Evolutionary conservation across 2,797 vertebrate genomes (phyloP).

Genomic region (Pseudochirops corinnae): DNA sequence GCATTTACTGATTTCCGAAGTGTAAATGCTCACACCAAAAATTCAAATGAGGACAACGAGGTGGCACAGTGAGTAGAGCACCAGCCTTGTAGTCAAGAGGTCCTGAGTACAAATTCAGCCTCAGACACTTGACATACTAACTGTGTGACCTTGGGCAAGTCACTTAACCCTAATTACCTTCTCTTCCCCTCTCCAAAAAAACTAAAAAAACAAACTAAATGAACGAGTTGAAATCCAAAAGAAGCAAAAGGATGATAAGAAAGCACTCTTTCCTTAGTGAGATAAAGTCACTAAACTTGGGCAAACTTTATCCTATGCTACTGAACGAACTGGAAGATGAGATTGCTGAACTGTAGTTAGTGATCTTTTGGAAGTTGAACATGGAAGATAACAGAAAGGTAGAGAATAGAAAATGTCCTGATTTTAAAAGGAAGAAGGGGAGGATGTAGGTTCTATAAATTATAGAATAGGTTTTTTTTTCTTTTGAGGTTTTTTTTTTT

Average conservation of each 20-base stretch:
- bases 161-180: too few species aligned
- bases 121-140: too few species aligned
- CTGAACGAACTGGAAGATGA: background rate
- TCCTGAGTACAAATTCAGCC: too few species aligned
- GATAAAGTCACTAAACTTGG: background rate
- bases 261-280: background rate
- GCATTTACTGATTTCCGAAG: background rate
- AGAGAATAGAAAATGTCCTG: background rate
- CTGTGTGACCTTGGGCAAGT: too few species aligned
- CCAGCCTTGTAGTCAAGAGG: too few species aligned
- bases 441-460: background rate
- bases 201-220: background rate
- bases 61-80: too few species aligned
- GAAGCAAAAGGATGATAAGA: background rate
- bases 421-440: background rate
- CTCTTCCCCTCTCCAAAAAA: too few species aligned
- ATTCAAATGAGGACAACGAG: background rate
- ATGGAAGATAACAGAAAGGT: background rate
- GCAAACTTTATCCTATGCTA: background rate
- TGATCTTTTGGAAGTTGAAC: background rate
- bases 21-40: background rate
- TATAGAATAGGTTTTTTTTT: background rate
- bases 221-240: background rate
- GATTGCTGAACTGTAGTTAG: background rate
- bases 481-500: too few species aligned